Evolutionary conservation across 2,113 vertebrate species (phyloP), one percentile per base, ranked within the genome.

Genomic region (Polypterus bichir): DNA sequence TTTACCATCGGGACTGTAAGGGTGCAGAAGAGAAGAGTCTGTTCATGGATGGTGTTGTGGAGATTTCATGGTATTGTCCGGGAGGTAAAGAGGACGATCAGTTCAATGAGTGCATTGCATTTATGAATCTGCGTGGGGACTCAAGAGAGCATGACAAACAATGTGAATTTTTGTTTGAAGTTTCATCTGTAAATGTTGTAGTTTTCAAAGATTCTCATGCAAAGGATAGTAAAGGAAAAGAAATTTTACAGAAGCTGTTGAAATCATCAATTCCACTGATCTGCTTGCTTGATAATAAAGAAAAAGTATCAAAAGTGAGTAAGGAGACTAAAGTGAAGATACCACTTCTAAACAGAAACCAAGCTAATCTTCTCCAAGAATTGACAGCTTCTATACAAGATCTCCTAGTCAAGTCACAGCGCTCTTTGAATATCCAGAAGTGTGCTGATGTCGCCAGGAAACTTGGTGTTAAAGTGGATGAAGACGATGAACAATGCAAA

Each of bases 11-110:
- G 54, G 67, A 88, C 61, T 85, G 78, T 44, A 57, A 54, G 66
- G 80, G 81, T 2, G 84, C 74, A 71, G 83, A 57, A 49, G 79
- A 71, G 65, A 63, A 71, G 48, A 59, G 64, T 44, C 59, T 81
- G 54, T 11, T 88, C 61, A 82, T 88, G 81, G 73, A 66, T 5
- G 81, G 83, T 2, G 62, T 89, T 5, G 81, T 80, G 70, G 85
- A 89, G 76, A 82, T 91, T 47, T 72, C 76, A 63, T 91, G 87
- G 87, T 91, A 86, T 70, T 85, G 73, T 27, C 84, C 85, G 3
- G 61, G 73, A 7, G 84, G 77, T 1, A 81, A 73, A 4, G 56
- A 69, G 0, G 70, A 69, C 0, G 83, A 89, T 66, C 65, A 59
- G 57, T 88, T 88, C 71, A 61, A 73, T 59, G 77, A 81, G 3